Conservation (phyloP, 2,888 invertebrate genomes). For the Mythimna vitellina region DNA sequence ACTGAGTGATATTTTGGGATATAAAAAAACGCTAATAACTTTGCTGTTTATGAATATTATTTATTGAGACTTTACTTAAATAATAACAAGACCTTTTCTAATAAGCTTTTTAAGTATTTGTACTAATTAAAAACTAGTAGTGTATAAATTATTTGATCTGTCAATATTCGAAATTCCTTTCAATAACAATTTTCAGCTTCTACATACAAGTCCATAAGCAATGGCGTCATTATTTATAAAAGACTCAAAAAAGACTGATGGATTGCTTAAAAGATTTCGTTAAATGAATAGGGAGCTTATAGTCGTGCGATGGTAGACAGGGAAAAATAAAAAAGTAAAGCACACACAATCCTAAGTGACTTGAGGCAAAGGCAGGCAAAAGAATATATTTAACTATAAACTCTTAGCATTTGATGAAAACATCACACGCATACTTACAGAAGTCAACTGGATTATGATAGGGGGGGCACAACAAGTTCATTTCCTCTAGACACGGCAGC, state of each 20-base stretch:
- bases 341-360: not conserved
- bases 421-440: slow-evolving; percentile 90
- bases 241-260: not conserved
- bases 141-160: no score
- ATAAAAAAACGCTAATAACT: no score
- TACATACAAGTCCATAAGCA: not conserved
- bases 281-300: not conserved
- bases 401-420: not conserved
- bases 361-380: not conserved
- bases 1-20: no score
- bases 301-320: no score
- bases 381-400: no score
- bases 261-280: not conserved
- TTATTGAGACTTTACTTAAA: no score
- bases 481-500: slow-evolving; percentile 93
- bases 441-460: slow-evolving; percentile 98
- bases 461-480: slow-evolving; percentile 94
- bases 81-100: no score
- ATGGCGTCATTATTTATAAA: not conserved
- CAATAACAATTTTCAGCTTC: not conserved
- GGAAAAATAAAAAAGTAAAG: no score
- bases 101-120: no score
- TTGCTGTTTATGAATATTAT: no score
- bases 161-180: not conserved
- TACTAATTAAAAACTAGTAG: no score